A percentile compares a stretch with the other conserved stretches of the same genome.
Evolutionary conservation across 2,797 vertebrate species (phyloP).

Genomic region (Periophthalmus magnuspinnatus): DNA sequence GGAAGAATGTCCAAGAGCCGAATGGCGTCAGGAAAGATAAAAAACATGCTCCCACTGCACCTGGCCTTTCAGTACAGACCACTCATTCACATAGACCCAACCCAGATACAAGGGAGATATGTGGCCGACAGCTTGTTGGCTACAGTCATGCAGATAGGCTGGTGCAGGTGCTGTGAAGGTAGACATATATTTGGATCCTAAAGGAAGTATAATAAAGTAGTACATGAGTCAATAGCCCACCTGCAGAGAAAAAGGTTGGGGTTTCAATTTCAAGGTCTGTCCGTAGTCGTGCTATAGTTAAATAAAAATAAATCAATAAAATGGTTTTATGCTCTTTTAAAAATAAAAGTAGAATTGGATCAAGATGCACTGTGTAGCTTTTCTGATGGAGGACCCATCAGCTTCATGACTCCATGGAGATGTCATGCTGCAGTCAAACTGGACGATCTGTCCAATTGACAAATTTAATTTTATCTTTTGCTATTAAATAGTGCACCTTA

Average conservation of each 20-base stretch:
- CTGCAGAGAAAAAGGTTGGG: background rate
- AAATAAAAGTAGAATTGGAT: too few species aligned
- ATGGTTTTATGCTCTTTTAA: too few species aligned
- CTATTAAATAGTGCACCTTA: too few species aligned
- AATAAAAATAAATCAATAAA: too few species aligned
- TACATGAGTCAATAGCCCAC: background rate
- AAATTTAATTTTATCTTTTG: too few species aligned
- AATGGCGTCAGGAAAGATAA: background rate
- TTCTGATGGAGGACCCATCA: too few species aligned
- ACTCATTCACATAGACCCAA: background rate
- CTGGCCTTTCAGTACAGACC: background rate
- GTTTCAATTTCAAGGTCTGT: background rate
- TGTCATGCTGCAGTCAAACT: too few species aligned
- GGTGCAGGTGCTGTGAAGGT: background rate
- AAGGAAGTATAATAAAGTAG: background rate
- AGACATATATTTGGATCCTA: background rate
- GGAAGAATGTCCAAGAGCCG: conserved; percentile 7
- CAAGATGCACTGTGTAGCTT: too few species aligned
- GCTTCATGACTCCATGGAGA: too few species aligned
- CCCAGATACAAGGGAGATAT: conserved; percentile 3
- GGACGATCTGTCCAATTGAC: too few species aligned
- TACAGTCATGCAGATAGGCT: background rate
- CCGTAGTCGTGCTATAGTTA: background rate
- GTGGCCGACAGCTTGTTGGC: background rate
- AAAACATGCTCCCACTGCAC: conserved; percentile 13